These are phyloP conservation scores for Passer domesticus DNA, from an alignment of 2,113 vertebrate species.

Conservation along the genomic window DNA sequence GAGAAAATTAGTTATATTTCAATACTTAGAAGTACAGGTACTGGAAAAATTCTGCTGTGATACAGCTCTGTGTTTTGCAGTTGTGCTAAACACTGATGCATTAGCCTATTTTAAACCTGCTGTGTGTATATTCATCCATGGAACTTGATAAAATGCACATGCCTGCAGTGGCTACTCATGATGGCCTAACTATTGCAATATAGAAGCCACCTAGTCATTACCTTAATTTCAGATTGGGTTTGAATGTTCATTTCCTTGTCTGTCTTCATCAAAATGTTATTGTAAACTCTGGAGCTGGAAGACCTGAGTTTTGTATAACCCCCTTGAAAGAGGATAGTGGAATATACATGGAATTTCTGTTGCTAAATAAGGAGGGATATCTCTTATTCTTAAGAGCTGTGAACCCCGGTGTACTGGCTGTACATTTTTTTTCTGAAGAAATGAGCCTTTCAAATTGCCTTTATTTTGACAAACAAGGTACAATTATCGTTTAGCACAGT, in stretches of 20 bases:
- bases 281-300: not conserved
- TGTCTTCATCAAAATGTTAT: not conserved
- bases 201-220: not conserved
- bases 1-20: not conserved
- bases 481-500: not conserved
- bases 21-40: not conserved
- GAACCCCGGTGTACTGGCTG: not conserved
- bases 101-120: not conserved
- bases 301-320: not conserved
- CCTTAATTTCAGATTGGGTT: not conserved
- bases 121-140: not conserved
- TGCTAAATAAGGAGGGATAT: not conserved
- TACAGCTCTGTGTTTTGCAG: not conserved
- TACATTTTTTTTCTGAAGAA: not conserved
- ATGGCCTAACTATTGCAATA: not conserved
- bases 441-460: not conserved
- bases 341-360: not conserved
- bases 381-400: not conserved
- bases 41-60: not conserved
- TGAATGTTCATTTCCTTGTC: not conserved
- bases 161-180: not conserved
- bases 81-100: not conserved
- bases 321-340: not conserved
- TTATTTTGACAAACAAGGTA: not conserved
- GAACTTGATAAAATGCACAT: not conserved